phyloP scores from a whole-genome alignment of 2,888 invertebrate species.

The Andrena chrysosceles region DNA sequence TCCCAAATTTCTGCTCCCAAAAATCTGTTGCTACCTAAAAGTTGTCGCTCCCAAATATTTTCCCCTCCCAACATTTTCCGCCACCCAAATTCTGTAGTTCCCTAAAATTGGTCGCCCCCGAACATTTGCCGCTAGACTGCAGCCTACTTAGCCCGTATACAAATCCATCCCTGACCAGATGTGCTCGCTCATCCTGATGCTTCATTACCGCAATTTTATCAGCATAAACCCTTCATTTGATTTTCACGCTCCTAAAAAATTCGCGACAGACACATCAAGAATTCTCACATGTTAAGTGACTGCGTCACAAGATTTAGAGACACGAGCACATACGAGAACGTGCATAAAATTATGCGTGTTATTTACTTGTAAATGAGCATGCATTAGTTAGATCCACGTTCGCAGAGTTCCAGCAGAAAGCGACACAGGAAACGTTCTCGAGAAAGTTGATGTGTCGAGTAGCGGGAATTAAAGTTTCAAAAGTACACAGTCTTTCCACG shows the following conservation, averaged over 20 bases:
- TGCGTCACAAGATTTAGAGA: not conserved
- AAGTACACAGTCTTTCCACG: conserved; percentile 37
- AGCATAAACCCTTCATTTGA: not conserved
- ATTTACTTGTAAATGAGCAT: conserved; percentile 52
- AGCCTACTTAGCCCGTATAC: no score
- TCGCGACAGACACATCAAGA: not conserved
- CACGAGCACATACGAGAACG: conserved; percentile 17
- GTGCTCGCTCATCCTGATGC: no score
- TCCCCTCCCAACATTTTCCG: no score
- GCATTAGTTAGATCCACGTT: conserved; percentile 45
- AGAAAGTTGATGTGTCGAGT: not conserved
- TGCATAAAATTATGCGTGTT: conserved; percentile 37
- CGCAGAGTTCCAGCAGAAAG: not conserved
- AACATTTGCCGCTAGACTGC: no score
- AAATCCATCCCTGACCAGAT: no score
- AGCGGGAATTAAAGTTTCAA: not conserved
- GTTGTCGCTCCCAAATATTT: no score
- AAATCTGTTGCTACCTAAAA: no score
- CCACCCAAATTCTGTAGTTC: no score
- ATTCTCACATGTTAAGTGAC: conserved; percentile 4
- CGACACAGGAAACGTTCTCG: not conserved
- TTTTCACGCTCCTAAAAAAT: not conserved
- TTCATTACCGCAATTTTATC: no score
- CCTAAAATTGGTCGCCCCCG: no score
- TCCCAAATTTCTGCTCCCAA: no score